Conservation (phyloP, 2,888 invertebrate genomes). For the Megamerina dolium region DNA sequence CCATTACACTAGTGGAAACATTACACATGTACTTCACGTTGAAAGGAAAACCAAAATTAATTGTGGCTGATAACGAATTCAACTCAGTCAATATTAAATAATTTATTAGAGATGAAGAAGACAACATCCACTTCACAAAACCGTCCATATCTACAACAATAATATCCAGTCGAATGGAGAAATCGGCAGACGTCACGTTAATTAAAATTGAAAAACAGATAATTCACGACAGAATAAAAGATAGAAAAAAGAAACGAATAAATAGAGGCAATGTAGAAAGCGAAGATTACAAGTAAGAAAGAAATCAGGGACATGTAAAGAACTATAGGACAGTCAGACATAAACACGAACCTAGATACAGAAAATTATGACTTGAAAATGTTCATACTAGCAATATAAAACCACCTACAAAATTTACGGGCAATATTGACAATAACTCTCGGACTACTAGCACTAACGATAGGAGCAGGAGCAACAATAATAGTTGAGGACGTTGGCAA, state of each 20-base stretch:
- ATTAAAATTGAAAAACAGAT: neutral
- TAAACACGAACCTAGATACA: slow-evolving; percentile 13
- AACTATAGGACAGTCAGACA: slow-evolving; percentile 10
- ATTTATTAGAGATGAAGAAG: too few relatives aligned
- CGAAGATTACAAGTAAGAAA: slow-evolving; percentile 9
- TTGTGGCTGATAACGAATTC: too few relatives aligned
- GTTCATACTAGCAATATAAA: slow-evolving; percentile 16
- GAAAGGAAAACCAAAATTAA: slow-evolving; percentile 6
- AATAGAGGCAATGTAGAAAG: slow-evolving; percentile 6
- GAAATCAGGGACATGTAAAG: slow-evolving; percentile 9
- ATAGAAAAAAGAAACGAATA: slow-evolving; percentile 3
- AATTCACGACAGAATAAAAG: slow-evolving; percentile 1
- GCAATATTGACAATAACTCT: slow-evolving; percentile 3
- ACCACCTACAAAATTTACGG: slow-evolving; percentile 13
- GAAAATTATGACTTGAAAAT: slow-evolving; percentile 11
- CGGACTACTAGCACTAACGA: slow-evolving; percentile 3
- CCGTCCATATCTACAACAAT: too few relatives aligned
- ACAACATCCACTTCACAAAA: too few relatives aligned
- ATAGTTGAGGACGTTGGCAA: slow-evolving; percentile 11
- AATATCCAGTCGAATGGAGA: slow-evolving; percentile 13
- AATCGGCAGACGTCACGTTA: slow-evolving; percentile 3
- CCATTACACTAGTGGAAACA: slow-evolving; percentile 10
- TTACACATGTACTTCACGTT: neutral
- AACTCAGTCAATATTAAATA: too few relatives aligned
- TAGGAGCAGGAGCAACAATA: slow-evolving; percentile 5